Evolutionary conservation across 2,797 vertebrate species (phyloP).

Genomic region (Pteropus rufus): DNA sequence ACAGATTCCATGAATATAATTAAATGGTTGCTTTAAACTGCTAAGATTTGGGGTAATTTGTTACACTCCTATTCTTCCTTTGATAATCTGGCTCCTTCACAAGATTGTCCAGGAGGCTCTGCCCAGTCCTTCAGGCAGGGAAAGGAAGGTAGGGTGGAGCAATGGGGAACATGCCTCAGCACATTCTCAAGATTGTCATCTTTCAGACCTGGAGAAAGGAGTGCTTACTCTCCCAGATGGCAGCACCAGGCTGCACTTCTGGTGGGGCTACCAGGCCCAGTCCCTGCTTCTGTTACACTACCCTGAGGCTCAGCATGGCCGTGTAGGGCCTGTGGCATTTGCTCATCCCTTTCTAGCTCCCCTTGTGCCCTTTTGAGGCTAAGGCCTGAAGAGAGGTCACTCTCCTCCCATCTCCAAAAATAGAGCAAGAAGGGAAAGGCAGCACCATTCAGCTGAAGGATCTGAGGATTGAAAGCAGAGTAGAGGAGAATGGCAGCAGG

Average conservation of each 20-base stretch:
- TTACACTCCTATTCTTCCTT: constrained; percentile 74
- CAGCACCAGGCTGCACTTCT: neutral
- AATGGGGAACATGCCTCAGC: neutral
- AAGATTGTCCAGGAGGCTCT: constrained; percentile 80
- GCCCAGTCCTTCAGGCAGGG: constrained; percentile 75
- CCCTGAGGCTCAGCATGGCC: neutral
- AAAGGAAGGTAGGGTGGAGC: constrained; percentile 68
- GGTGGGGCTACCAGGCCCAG: neutral
- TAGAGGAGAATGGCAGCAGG: neutral
- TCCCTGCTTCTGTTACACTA: neutral
- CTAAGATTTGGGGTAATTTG: neutral
- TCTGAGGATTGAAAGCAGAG: neutral
- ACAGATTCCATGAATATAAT: neutral
- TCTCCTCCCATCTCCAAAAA: constrained; percentile 28
- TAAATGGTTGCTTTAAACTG: neutral
- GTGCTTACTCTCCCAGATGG: neutral
- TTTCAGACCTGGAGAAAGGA: neutral
- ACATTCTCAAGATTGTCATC: neutral
- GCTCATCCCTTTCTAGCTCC: neutral
- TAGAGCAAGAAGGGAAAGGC: constrained; percentile 27
- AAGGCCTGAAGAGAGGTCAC: neutral
- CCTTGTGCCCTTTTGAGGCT: neutral
- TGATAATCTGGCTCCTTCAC: constrained; percentile 80
- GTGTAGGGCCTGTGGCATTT: neutral
- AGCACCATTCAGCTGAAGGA: neutral